Conservation (phyloP, 2,888 invertebrate species). For the Drosophila nr. fundita region DNA sequence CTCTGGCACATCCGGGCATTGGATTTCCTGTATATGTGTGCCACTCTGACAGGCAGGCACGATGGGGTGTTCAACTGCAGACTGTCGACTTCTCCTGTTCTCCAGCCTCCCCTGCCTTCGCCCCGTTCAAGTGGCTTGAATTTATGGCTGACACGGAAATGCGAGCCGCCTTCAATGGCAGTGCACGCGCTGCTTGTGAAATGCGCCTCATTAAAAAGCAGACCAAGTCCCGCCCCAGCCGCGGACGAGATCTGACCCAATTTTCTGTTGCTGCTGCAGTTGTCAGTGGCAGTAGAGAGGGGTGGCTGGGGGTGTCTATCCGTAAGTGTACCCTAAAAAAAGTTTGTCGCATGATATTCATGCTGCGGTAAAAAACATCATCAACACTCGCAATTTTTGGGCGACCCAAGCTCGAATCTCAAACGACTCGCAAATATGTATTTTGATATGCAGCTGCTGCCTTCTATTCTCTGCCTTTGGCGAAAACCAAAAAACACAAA, state of each 20-base stretch:
- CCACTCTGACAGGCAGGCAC: conserved; percentile 39
- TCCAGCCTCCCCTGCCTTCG: neutral
- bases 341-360: conserved; percentile 59
- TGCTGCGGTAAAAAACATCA: conserved; percentile 62
- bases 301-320: neutral
- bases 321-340: conserved; percentile 33
- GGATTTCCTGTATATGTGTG: conserved; percentile 11
- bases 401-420: conserved; percentile 54
- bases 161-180: conserved; percentile 45
- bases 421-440: conserved; percentile 63
- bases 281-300: neutral
- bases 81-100: conserved; percentile 31
- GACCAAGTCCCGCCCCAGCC: conserved; percentile 24
- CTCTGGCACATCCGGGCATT: conserved; percentile 8
- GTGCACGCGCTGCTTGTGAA: conserved; percentile 73
- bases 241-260: conserved; percentile 52
- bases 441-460: conserved; percentile 69
- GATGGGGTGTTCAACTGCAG: conserved; percentile 23
- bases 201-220: conserved; percentile 73
- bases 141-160: conserved; percentile 75
- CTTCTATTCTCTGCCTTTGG: conserved; percentile 27
- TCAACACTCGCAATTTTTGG: conserved; percentile 54
- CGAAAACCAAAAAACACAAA: conserved; percentile 54
- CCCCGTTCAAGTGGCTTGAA: conserved; percentile 55
- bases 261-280: conserved; percentile 28